Base-by-base conservation (phyloP, 2,797 vertebrate genomes). In the Xenopus petersii region DNA sequence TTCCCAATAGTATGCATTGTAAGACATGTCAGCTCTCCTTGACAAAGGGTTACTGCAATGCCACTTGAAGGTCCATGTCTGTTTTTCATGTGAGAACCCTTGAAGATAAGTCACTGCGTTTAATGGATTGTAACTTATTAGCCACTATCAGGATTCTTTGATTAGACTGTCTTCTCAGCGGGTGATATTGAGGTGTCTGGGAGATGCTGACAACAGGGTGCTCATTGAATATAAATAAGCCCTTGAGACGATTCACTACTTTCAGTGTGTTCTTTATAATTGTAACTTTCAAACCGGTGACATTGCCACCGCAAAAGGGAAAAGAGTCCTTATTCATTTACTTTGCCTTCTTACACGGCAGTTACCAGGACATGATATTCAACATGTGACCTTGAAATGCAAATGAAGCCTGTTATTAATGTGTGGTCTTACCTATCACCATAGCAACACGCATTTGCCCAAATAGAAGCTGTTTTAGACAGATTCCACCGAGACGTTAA, bases 331-430 rank as follows among this genome's bases (percentile, higher is more conserved):
- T 73, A 79, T 70, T 79, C 71, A 79, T 67, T 55, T 74, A 51
- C 61, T 61, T 59, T 70, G 17, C 58, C 68, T 47, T 70, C 36
- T 26, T 60, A 13, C 47, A 55, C 74, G 71, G 49, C 51, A 58
- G 49, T 69, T 65, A 74, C 74, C 71, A 26, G 65, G 63, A 70
- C 69, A 61, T 70, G 62, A 64, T 74, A 79, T 66, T 26, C 77
- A 79, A 79, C 77, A 79, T 70, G 65, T 74, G 71, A 74, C 77
- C 77, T 79, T 79, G 77, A 60, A 60, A 64, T 56, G 61, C 66
- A 66, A 67, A 66, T 60, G 30, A 51, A 66, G 61, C 24, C 61
- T 30, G 12, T 64, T 70, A 70, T 65, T 78, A 69, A 78, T 78
- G 65, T 68, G 24, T 65, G 66, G 49, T 64, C 71, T 64, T 11